Conservation (phyloP, 2,797 vertebrate genomes). For the Macropodus opercularis region DNA sequence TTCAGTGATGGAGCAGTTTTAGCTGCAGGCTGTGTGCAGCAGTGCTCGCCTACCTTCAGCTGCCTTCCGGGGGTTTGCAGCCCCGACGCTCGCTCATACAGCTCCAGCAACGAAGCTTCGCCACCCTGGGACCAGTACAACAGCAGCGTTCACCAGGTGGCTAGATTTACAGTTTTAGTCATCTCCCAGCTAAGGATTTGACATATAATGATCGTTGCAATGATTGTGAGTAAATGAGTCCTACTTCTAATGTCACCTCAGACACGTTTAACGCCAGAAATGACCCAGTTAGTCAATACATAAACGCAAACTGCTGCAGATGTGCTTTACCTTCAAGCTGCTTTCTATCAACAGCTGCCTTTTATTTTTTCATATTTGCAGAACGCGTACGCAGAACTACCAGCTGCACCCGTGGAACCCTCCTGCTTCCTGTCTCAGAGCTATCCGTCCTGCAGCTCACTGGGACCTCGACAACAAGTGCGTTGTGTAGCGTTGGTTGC, state of each 20-base stretch:
- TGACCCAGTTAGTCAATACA: too few species aligned
- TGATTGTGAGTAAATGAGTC: too few species aligned
- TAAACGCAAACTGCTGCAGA: too few species aligned
- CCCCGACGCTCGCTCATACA: constrained; percentile 33
- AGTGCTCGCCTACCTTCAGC: constrained; percentile 48
- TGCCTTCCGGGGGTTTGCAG: constrained; percentile 61
- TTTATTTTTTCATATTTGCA: constrained; percentile 27
- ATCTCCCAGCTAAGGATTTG: neutral
- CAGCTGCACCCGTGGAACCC: constrained; percentile 54
- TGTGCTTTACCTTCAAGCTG: too few species aligned
- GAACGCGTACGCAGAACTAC: constrained; percentile 56
- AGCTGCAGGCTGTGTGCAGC: constrained; percentile 29
- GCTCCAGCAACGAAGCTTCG: constrained; percentile 31
- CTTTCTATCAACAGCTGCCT: too few species aligned
- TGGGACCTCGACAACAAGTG: constrained; percentile 83
- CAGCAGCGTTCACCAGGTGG: constrained; percentile 65
- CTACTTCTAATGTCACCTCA: too few species aligned
- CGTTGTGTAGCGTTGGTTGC: neutral
- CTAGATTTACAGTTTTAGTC: constrained; percentile 11
- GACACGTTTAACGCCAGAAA: too few species aligned
- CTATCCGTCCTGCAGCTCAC: constrained; percentile 82
- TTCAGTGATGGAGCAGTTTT: constrained; percentile 80
- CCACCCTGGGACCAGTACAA: constrained; percentile 65
- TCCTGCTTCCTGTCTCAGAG: constrained; percentile 82
- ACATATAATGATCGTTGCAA: too few species aligned